phyloP scores from a whole-genome alignment of 2,113 vertebrate genomes.

The Pseudopodoces humilis region DNA sequence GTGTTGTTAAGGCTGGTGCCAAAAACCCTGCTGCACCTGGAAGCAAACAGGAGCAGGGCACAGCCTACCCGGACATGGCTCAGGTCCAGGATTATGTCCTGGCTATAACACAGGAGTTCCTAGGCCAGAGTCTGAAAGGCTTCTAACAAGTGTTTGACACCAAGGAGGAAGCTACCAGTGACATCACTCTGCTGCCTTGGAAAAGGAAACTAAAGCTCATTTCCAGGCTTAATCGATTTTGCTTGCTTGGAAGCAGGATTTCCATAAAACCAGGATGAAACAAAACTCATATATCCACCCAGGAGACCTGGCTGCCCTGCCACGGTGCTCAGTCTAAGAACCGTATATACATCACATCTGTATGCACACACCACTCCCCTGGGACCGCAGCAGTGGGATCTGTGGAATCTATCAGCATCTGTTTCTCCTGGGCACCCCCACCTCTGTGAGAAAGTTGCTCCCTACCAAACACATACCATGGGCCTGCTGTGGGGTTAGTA shows the following conservation, averaged over 20 bases:
- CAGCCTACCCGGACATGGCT: not conserved
- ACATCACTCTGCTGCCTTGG: not conserved
- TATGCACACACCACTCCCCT: not conserved
- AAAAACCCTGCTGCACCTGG: not conserved
- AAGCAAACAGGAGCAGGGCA: not conserved
- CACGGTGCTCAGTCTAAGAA: not conserved
- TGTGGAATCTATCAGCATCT: not conserved
- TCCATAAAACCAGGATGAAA: not conserved
- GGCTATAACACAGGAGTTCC: fast-evolving
- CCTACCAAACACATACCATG: not conserved
- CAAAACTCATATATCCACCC: not conserved
- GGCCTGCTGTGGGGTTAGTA: not conserved
- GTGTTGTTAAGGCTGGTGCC: not conserved
- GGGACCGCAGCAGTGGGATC: fast-evolving
- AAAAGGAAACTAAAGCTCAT: not conserved
- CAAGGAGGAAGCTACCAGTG: not conserved
- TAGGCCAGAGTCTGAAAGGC: not conserved
- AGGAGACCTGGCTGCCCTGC: not conserved
- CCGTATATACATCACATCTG: not conserved
- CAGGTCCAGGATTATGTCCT: not conserved
- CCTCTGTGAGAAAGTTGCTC: not conserved
- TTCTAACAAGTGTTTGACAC: not conserved
- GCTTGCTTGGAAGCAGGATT: not conserved
- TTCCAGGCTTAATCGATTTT: not conserved
- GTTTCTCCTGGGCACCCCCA: not conserved